Percentiles rank a stretch among this genome's conserved stretches.
Conservation (phyloP, 2,888 invertebrate genomes). For the Pycnomerus fuliginosus region DNA sequence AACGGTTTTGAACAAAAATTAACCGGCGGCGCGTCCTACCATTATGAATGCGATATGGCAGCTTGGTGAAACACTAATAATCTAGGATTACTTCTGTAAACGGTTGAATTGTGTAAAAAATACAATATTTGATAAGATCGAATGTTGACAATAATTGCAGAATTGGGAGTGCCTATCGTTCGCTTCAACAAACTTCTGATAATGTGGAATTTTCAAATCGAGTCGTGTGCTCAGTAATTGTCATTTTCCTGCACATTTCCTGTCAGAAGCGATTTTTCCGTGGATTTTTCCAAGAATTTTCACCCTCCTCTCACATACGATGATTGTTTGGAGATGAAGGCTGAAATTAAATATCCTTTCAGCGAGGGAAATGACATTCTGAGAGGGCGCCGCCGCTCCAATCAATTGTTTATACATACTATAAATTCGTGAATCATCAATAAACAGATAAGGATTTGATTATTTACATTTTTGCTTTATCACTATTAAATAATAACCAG, state of each 20-base stretch:
- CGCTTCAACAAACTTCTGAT: slow-evolving; percentile 31
- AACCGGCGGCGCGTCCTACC: neutral
- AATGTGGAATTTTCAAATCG: slow-evolving; percentile 11
- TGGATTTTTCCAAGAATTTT: slow-evolving; percentile 42
- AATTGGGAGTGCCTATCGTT: slow-evolving; percentile 42
- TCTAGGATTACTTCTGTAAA: slow-evolving; percentile 13
- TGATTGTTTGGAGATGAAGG: slow-evolving; percentile 50
- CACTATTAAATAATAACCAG: neutral
- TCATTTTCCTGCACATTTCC: slow-evolving; percentile 52
- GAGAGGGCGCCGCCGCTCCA: slow-evolving; percentile 22
- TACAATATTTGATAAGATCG: slow-evolving; percentile 26
- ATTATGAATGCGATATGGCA: slow-evolving; percentile 1
- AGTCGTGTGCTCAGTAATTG: slow-evolving; percentile 37
- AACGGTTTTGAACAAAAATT: neutral
- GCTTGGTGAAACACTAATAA: neutral
- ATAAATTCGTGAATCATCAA: no score
- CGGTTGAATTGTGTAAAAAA: slow-evolving; percentile 13
- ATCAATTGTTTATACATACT: slow-evolving; percentile 3
- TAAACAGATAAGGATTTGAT: no score
- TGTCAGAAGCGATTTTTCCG: slow-evolving; percentile 28
- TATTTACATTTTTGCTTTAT: slow-evolving; percentile 11
- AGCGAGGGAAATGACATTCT: slow-evolving; percentile 49
- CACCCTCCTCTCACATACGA: slow-evolving; percentile 35
- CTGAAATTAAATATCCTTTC: slow-evolving; percentile 52
- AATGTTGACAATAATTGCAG: slow-evolving; percentile 33